These are phyloP conservation scores for Todus mexicanus DNA, from an alignment of 2,797 vertebrate genomes.

Conservation along the genomic window DNA sequence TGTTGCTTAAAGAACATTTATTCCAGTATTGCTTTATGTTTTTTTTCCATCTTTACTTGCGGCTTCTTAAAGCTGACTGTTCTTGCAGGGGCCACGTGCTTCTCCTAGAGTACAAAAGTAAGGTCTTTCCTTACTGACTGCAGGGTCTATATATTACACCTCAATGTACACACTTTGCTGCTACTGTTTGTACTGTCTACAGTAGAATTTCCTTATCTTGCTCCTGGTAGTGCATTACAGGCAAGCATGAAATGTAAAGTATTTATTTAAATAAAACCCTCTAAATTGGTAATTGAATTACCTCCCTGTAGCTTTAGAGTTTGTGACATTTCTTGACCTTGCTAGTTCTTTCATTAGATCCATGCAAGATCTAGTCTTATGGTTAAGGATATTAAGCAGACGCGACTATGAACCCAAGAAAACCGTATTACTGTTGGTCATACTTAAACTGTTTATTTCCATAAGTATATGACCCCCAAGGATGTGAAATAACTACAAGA, in stretches of 20 bases:
- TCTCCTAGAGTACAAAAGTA: slow-evolving; percentile 73
- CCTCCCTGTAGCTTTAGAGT: slow-evolving; percentile 90
- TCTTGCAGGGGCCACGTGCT: slow-evolving; percentile 76
- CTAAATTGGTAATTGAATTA: slow-evolving; percentile 85
- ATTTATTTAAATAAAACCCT: slow-evolving; percentile 93
- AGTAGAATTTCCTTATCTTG: slow-evolving; percentile 84
- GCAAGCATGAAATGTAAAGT: slow-evolving; percentile 96
- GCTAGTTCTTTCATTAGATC: slow-evolving; percentile 86
- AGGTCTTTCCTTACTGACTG: slow-evolving; percentile 82
- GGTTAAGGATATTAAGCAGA: slow-evolving; percentile 83
- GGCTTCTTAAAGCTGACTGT: slow-evolving; percentile 77
- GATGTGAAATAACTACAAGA: slow-evolving; percentile 90
- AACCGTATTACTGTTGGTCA: slow-evolving; percentile 80
- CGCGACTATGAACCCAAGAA: slow-evolving; percentile 75
- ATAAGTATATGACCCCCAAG: slow-evolving; percentile 84
- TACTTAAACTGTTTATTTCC: slow-evolving; percentile 80
- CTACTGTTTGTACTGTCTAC: slow-evolving; percentile 91
- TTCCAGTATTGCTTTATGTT: slow-evolving; percentile 60
- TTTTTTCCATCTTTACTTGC: slow-evolving; percentile 53
- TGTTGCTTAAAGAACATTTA: slow-evolving; percentile 57
- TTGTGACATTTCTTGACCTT: slow-evolving; percentile 86
- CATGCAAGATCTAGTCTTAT: slow-evolving; percentile 82
- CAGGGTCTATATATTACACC: slow-evolving; percentile 84
- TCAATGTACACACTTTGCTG: slow-evolving; percentile 88
- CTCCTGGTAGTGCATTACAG: slow-evolving; percentile 91